Percentiles rank a stretch among this genome's conserved stretches.
Conservation (phyloP, 2,797 vertebrate genomes). For the Novumbra hubbsi region DNA sequence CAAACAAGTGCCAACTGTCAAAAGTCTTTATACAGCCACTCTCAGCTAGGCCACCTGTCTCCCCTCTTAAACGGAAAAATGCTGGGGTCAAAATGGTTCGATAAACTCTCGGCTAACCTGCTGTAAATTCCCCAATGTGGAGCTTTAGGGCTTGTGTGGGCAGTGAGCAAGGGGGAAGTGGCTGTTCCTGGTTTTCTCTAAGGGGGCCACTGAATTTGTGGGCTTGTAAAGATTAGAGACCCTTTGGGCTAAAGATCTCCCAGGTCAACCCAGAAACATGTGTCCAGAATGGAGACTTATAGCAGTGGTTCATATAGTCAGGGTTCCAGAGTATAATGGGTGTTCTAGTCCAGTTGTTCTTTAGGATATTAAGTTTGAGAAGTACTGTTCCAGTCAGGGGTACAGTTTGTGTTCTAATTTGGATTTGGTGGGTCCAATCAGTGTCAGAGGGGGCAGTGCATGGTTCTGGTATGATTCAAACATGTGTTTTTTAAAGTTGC, state of each 20-base stretch:
- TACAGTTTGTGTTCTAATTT: too few relatives aligned
- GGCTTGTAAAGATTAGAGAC: conserved; percentile 20
- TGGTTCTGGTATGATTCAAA: neutral
- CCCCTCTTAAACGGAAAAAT: neutral
- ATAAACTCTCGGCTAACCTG: conserved; percentile 14
- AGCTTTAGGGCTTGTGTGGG: conserved; percentile 9
- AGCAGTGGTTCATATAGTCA: neutral
- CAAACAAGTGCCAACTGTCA: conserved; percentile 7
- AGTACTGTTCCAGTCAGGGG: too few relatives aligned
- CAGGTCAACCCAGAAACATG: conserved; percentile 30
- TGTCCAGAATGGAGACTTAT: conserved; percentile 9
- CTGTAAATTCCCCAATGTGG: conserved; percentile 28
- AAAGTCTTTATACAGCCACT: neutral
- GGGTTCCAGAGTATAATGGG: neutral
- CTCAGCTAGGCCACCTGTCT: conserved; percentile 2
- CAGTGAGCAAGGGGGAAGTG: conserved; percentile 10
- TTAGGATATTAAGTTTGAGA: too few relatives aligned
- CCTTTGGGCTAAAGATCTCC: conserved; percentile 6
- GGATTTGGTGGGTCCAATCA: too few relatives aligned
- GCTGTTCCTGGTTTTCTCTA: conserved; percentile 10
- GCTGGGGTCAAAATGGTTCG: conserved; percentile 31
- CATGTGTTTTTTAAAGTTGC: neutral
- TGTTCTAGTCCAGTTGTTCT: neutral
- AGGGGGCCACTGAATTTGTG: conserved; percentile 10
- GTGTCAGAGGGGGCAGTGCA: neutral